These are phyloP conservation scores for Netelia fuscicornis DNA, from an alignment of 2,888 invertebrate genomes.

Conservation along the genomic window DNA sequence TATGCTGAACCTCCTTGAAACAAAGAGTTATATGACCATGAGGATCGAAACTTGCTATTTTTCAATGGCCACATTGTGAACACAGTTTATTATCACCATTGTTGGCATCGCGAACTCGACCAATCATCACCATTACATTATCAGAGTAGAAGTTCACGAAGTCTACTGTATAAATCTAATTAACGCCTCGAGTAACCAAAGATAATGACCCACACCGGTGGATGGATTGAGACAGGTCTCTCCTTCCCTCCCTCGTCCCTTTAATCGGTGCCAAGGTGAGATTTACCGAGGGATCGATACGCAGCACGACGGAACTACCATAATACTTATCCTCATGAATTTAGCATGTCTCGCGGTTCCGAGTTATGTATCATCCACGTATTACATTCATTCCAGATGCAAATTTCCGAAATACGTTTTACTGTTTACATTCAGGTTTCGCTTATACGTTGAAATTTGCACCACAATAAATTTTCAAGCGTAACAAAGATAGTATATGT, in stretches of 20 bases:
- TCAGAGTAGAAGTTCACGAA: constrained; percentile 20
- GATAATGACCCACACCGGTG: constrained; percentile 45
- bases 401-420: too few relatives aligned
- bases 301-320: constrained; percentile 34
- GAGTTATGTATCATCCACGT: not conserved
- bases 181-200: constrained; percentile 49
- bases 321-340: constrained; percentile 32
- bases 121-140: constrained; percentile 35
- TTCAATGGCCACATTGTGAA: not conserved
- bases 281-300: constrained; percentile 56
- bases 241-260: constrained; percentile 18
- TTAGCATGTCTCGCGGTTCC: constrained; percentile 12
- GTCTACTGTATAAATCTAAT: constrained; percentile 44
- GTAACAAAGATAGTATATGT: too few relatives aligned
- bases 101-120: not conserved
- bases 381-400: too few relatives aligned
- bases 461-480: too few relatives aligned
- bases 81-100: constrained; percentile 8
- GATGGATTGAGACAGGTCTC: constrained; percentile 31
- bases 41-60: not conserved
- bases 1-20: not conserved
- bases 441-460: too few relatives aligned
- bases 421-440: too few relatives aligned
- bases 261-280: constrained; percentile 46
- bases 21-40: not conserved